These are phyloP conservation scores for Sinocyclocheilus anshuiensis DNA, from an alignment of 2,113 vertebrate species.

Conservation along the genomic window DNA sequence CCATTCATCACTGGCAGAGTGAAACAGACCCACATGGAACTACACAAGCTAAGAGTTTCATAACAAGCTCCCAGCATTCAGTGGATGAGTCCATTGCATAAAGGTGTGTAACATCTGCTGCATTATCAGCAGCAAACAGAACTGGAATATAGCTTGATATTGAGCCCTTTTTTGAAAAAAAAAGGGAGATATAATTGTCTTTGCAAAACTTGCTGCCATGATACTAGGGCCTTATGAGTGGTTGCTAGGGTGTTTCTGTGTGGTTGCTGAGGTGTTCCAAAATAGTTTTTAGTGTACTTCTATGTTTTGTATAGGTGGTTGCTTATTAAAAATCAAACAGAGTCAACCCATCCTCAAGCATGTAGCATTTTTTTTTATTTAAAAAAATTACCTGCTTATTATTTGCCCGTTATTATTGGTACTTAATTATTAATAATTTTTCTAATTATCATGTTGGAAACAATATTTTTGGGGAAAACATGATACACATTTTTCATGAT, in stretches of 20 bases:
- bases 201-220: too few species aligned
- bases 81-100: neutral
- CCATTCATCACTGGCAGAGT: constrained; percentile 59
- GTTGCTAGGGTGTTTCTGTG: neutral
- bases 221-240: neutral
- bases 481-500: too few species aligned
- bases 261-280: neutral
- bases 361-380: too few species aligned
- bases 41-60: neutral
- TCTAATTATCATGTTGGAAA: too few species aligned
- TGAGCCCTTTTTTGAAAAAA: neutral
- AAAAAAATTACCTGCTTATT: too few species aligned
- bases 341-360: too few species aligned
- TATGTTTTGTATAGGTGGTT: too few species aligned
- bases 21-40: constrained; percentile 40
- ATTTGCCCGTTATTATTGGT: too few species aligned
- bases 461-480: too few species aligned
- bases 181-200: too few species aligned
- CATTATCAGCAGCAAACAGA: neutral
- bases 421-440: too few species aligned
- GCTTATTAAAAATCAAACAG: too few species aligned
- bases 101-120: neutral
- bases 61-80: neutral
- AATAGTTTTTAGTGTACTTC: neutral
- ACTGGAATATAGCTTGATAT: neutral